Evolutionary conservation across 1,140 invertebrate genomes (phyloP).

Genomic region (Drosophila eugracilis): DNA sequence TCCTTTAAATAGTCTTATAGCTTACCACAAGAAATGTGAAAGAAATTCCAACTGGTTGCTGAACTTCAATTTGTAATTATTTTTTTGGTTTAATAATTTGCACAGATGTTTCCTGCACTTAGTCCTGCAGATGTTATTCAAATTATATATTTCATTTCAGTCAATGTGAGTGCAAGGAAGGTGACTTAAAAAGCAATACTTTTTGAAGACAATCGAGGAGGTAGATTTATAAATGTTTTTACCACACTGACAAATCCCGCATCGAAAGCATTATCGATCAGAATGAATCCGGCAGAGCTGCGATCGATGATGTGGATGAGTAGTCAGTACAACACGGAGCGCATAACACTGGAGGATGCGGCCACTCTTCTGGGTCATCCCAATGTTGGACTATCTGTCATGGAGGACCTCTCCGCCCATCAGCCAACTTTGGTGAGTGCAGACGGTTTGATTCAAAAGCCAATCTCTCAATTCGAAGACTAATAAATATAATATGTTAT

Average conservation of each 20-base stretch:
- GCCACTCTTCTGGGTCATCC: constrained; percentile 69
- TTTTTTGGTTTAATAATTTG: no score
- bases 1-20: no score
- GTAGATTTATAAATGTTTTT: constrained; percentile 30
- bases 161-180: neutral
- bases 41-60: no score
- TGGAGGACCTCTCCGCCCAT: constrained; percentile 74
- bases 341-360: constrained; percentile 78
- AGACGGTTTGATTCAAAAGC: constrained; percentile 10
- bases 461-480: constrained; percentile 43
- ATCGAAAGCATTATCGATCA: constrained; percentile 1
- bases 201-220: neutral
- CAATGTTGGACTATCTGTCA: constrained; percentile 78
- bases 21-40: no score
- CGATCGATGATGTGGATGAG: constrained; percentile 92
- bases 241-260: constrained; percentile 3
- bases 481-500: constrained; percentile 40
- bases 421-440: constrained; percentile 77
- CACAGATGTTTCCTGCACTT: no score
- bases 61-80: no score
- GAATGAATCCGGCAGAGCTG: constrained; percentile 86
- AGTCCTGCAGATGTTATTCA: no score
- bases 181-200: neutral
- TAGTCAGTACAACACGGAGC: constrained; percentile 85
- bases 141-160: constrained; percentile 12